Evolutionary conservation across 2,113 vertebrate genomes (phyloP).

Genomic region (Upupa epops): DNA sequence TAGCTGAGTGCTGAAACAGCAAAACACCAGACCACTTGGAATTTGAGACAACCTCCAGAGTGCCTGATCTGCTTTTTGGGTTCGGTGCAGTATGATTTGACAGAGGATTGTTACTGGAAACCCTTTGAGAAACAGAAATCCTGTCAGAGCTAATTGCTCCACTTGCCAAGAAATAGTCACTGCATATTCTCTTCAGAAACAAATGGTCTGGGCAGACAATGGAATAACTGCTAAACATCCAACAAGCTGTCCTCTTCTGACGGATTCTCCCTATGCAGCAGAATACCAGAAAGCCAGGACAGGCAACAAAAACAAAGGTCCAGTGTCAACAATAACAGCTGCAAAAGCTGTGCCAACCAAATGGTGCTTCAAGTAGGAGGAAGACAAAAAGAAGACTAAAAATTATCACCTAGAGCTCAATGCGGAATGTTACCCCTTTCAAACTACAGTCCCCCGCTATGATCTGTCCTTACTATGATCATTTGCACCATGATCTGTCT

Average conservation of each 20-base stretch:
- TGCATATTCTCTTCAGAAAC: background rate
- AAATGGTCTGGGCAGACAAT: background rate
- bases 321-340: background rate
- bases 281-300: background rate
- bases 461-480: no score
- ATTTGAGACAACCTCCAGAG: background rate
- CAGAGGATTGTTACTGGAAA: background rate
- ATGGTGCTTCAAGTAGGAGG: background rate
- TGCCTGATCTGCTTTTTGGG: background rate
- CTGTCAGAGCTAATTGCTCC: background rate
- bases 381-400: background rate
- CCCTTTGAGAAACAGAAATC: background rate
- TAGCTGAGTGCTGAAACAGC: background rate
- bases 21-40: background rate
- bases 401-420: background rate
- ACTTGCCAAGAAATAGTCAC: background rate
- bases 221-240: background rate
- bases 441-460: background rate
- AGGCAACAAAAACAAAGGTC: background rate
- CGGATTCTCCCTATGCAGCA: background rate
- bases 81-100: accelerated
- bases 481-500: background rate
- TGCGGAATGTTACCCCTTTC: background rate
- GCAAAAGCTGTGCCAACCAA: background rate
- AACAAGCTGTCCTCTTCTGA: background rate